Conservation (phyloP, 2,113 vertebrate species). For the Isurus oxyrinchus region DNA sequence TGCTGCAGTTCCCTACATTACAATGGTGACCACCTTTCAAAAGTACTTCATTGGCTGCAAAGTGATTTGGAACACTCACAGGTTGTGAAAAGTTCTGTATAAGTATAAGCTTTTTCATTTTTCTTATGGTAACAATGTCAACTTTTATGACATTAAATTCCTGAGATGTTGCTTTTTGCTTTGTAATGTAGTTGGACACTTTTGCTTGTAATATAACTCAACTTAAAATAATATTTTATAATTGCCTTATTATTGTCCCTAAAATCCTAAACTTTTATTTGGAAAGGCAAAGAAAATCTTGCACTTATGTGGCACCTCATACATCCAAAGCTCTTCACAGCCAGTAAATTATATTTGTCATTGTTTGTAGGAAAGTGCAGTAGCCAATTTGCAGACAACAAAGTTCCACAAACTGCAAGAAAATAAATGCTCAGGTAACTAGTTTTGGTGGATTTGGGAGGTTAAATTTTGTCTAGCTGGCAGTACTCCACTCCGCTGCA, state of each 20-base stretch:
- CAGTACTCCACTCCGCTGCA: not conserved
- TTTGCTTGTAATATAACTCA: not conserved
- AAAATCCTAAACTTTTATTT: not conserved
- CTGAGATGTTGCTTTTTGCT: not conserved
- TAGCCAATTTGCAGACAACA: not conserved
- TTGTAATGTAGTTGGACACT: not conserved
- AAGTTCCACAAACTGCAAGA: not conserved
- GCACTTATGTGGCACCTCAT: not conserved
- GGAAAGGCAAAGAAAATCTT: not conserved
- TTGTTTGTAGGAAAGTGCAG: not conserved
- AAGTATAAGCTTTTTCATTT: not conserved
- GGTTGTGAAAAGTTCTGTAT: not conserved
- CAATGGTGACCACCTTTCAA: not conserved
- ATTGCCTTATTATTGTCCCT: too few relatives aligned
- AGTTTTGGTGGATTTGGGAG: not conserved
- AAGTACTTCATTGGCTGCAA: not conserved
- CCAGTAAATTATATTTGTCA: not conserved
- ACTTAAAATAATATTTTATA: not conserved
- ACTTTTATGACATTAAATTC: not conserved
- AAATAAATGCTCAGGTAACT: not conserved
- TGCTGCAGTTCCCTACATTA: not conserved
- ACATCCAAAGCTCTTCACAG: not conserved
- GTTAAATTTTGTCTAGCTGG: not conserved
- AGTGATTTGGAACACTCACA: not conserved
- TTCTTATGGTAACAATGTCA: not conserved